Base-by-base conservation (phyloP, 1,140 invertebrate genomes). In the Magallana angulata region DNA sequence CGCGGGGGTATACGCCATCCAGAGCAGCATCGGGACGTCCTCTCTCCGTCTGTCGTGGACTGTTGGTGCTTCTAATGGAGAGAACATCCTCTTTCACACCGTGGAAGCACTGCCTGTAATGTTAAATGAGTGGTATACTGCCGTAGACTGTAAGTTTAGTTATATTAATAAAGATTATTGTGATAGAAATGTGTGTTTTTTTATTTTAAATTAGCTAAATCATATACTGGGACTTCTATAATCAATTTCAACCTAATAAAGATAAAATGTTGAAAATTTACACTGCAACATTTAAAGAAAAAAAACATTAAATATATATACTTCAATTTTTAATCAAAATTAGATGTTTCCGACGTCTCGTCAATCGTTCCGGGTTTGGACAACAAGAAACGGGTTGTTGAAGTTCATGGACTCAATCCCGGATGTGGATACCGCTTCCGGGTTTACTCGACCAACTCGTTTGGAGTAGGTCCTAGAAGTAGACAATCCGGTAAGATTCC, bases 391-490 rank as follows among this genome's bases (percentile, higher is more conserved):
- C 89, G 89, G 5, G 48, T 71, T 18, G 81, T 82, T 12, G 58
- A 58, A 16, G 84, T 95, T 0, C 85, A 9, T 8, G 90, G 89
- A 8, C 94, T 99, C 4, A 97, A 96, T 87, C 98, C 98, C 0
- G 98, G 97, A 96, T 97, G 97, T 0, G 96, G 96, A 0, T 99
- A 99, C 93, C 97, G 98, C 92, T 99, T 99, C 93, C 96, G 98
- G 87, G 97, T 99, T 1, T 95, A 96, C 88, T 98, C 98, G 14
- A 96, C 96, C 14, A 99, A 99, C 94, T 95, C 96, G 89, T 95
- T 97, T 36, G 98, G 98, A 8, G 96, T 96, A 86, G 95, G 96
- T 60, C 14, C 82, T 18, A 93, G 93, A 9, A 96, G 95, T 85
- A 90, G 91, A 82, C 90, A 94, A 0, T 96, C 95, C 85, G 93